phyloP scores from a whole-genome alignment of 2,797 vertebrate genomes.

The Rhodeus uyekii region DNA sequence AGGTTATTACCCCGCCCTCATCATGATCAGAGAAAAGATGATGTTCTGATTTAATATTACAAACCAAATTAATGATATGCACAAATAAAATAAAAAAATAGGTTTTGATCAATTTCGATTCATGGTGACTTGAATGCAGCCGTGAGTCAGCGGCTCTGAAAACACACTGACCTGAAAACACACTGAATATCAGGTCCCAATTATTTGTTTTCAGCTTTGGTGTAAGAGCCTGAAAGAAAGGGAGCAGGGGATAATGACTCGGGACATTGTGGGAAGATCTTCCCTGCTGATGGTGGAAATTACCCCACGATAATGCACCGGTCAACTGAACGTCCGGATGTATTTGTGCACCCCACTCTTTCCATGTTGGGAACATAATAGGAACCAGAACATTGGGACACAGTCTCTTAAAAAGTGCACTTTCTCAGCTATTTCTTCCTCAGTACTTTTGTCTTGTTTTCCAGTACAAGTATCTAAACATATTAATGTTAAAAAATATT shows the following conservation, averaged over 20 bases:
- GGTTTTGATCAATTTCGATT: too few relatives aligned
- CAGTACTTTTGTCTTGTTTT: too few relatives aligned
- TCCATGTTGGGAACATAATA: not conserved
- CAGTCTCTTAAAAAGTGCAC: not conserved
- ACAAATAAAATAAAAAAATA: not conserved
- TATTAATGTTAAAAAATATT: too few relatives aligned
- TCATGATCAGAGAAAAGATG: not conserved
- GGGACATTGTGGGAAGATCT: not conserved
- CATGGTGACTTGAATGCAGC: not conserved
- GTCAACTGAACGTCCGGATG: not conserved
- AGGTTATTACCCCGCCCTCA: not conserved
- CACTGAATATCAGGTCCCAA: not conserved
- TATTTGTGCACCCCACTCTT: not conserved
- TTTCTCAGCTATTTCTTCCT: too few relatives aligned
- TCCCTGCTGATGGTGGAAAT: conserved; percentile 14
- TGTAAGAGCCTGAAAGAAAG: not conserved
- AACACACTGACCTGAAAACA: not conserved
- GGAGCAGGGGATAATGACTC: not conserved
- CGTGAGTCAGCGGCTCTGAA: not conserved
- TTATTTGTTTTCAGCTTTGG: not conserved
- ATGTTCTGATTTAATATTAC: not conserved
- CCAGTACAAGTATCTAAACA: too few relatives aligned
- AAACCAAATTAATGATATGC: not conserved
- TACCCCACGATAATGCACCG: not conserved
- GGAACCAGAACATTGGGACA: not conserved